These are phyloP conservation scores for Gallinago solitaria DNA, from an alignment of 2,797 vertebrate genomes.

Conservation along the genomic window DNA sequence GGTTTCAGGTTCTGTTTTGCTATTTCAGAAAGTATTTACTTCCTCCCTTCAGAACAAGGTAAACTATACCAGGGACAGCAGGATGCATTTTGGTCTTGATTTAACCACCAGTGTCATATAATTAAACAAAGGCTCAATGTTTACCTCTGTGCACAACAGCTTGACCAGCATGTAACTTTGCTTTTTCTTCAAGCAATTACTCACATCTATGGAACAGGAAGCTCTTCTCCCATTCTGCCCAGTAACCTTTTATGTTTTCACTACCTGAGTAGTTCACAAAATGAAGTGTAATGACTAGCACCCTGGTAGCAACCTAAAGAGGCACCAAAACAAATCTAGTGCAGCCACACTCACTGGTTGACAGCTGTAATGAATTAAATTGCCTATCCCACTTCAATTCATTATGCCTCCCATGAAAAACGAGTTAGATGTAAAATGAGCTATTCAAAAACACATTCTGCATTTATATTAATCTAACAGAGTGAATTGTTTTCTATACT, in stretches of 20 bases:
- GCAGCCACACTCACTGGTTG: background rate
- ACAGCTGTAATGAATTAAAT: slow-evolving; percentile 60
- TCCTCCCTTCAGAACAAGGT: background rate
- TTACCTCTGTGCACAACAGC: background rate
- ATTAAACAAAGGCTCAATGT: background rate
- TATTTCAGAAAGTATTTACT: background rate
- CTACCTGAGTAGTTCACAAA: slow-evolving; percentile 27
- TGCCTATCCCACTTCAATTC: slow-evolving; percentile 16
- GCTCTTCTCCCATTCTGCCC: background rate
- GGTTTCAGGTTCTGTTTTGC: background rate
- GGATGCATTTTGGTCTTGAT: background rate
- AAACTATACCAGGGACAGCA: background rate
- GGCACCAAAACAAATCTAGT: background rate
- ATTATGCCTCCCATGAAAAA: slow-evolving; percentile 47
- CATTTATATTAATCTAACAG: slow-evolving; percentile 28
- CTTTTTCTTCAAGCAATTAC: background rate
- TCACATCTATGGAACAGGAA: background rate
- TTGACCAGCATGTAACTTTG: background rate
- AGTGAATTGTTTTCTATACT: background rate
- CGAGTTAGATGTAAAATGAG: slow-evolving; percentile 37
- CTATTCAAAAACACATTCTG: slow-evolving; percentile 55
- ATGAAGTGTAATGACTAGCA: slow-evolving; percentile 11
- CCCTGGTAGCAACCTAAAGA: background rate
- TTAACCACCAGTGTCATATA: background rate
- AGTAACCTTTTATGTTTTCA: slow-evolving; percentile 24